phyloP scores from a whole-genome alignment of 2,113 vertebrate genomes.

The Peromyscus maniculatus region DNA sequence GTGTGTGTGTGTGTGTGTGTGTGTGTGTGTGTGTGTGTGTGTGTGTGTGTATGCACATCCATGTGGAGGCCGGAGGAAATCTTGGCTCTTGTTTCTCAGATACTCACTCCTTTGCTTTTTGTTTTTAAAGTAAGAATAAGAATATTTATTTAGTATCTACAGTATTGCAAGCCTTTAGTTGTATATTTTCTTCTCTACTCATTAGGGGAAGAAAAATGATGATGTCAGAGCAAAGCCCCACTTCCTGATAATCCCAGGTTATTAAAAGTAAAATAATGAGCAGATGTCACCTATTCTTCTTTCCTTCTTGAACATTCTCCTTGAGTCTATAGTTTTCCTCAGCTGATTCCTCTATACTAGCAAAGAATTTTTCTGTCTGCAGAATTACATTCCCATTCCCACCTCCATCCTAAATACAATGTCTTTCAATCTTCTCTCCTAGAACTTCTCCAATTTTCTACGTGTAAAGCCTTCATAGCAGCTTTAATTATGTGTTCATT shows the following conservation, averaged over 20 bases:
- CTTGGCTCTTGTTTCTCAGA: neutral
- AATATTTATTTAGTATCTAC: neutral
- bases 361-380: neutral
- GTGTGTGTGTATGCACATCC: too few species aligned
- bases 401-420: neutral
- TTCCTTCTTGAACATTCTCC: neutral
- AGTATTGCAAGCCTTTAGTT: neutral
- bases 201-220: neutral
- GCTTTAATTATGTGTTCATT: neutral
- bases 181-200: neutral
- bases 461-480: neutral
- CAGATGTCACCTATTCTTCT: neutral
- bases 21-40: neutral
- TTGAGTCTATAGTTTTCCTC: too few species aligned
- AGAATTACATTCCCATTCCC: neutral
- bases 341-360: too few species aligned
- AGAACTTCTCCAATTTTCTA: neutral
- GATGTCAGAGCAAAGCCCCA: neutral
- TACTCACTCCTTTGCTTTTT: neutral
- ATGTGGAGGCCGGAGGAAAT: neutral
- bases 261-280: neutral
- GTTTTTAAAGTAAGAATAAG: neutral
- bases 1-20: neutral
- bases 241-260: neutral
- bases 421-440: neutral